Conservation (phyloP, 2,797 vertebrate species). For the Limnodromus scolopaceus region DNA sequence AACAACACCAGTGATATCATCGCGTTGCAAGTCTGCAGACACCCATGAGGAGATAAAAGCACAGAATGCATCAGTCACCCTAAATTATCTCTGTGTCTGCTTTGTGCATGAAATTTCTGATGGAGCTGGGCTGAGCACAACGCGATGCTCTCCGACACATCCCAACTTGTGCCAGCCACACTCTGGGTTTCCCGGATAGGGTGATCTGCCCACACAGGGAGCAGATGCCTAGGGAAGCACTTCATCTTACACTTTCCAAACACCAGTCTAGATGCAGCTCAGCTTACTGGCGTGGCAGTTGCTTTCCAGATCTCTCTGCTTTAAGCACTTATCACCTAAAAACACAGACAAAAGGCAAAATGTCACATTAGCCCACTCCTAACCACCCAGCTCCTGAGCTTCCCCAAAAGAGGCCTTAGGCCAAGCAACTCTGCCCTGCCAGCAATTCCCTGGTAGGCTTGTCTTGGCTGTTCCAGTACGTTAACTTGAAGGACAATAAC, state of each 20-base stretch:
- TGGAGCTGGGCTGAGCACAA: rapidly evolving
- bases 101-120: neutral
- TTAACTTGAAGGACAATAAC: conserved; percentile 91
- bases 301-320: neutral
- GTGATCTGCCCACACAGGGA: neutral
- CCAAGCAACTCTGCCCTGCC: neutral
- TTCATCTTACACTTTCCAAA: neutral
- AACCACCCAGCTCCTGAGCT: neutral
- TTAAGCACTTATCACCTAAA: neutral
- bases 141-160: rapidly evolving
- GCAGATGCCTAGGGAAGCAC: neutral
- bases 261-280: neutral
- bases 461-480: conserved; percentile 81
- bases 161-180: neutral
- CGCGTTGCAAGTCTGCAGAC: neutral
- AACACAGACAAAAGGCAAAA: neutral
- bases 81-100: neutral
- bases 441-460: conserved; percentile 6
- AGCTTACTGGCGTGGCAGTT: neutral
- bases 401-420: neutral
- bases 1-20: neutral
- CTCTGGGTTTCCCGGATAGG: rapidly evolving
- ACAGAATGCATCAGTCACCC: neutral
- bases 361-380: neutral
- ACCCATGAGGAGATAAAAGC: neutral